Percentiles rank a stretch among this genome's conserved stretches.
Conservation (phyloP, 2,113 vertebrate genomes). For the Platycercus adscitus region DNA sequence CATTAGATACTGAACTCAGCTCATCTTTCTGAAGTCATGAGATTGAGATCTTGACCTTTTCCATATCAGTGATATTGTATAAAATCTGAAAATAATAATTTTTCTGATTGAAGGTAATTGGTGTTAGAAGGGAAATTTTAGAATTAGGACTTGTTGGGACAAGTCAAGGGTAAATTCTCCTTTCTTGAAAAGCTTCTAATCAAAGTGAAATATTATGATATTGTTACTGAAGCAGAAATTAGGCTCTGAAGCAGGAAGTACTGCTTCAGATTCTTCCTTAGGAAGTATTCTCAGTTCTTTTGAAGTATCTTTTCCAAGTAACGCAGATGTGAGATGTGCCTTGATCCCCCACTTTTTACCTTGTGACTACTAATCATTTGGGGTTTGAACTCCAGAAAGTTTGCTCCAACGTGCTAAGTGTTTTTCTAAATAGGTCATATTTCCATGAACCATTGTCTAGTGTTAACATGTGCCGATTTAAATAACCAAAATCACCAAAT, state of each 20-base stretch:
- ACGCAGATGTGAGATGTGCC: background rate
- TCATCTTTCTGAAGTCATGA: conserved; percentile 16
- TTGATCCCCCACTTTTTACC: background rate
- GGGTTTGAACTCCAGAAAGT: background rate
- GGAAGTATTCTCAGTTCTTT: background rate
- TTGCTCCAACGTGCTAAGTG: background rate
- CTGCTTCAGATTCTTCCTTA: background rate
- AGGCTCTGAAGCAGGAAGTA: background rate
- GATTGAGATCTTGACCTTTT: conserved; percentile 10
- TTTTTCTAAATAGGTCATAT: background rate
- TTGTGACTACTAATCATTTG: background rate
- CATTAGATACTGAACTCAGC: background rate
- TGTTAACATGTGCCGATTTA: background rate
- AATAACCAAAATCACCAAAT: background rate
- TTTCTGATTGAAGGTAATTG: background rate
- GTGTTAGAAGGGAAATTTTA: background rate
- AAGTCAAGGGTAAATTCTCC: background rate
- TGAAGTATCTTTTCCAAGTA: background rate
- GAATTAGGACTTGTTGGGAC: background rate
- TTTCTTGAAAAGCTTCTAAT: background rate
- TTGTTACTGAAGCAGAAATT: background rate
- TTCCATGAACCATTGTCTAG: background rate
- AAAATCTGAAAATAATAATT: conserved; percentile 8
- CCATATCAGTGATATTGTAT: background rate
- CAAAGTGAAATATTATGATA: background rate